phyloP scores from a whole-genome alignment of 2,113 vertebrate species.

The Acrocephalus kingi region DNA sequence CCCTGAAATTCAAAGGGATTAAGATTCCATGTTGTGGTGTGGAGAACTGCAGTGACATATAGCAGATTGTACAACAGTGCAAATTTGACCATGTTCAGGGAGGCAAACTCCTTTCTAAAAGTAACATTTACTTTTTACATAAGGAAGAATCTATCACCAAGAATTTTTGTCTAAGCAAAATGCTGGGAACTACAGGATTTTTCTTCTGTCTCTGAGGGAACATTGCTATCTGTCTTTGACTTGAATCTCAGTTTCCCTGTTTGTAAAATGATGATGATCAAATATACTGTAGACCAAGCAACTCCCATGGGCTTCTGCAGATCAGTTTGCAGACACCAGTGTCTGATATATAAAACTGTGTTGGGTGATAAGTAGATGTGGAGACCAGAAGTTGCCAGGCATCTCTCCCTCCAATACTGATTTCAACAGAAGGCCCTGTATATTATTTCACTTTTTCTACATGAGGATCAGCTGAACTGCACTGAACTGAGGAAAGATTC shows the following conservation, averaged over 20 bases:
- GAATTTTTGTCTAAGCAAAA: not conserved
- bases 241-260: not conserved
- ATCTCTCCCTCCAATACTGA: not conserved
- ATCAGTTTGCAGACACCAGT: not conserved
- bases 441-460: not conserved
- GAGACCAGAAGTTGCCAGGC: not conserved
- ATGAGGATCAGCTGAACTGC: not conserved
- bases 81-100: not conserved
- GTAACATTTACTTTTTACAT: not conserved
- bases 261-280: not conserved
- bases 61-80: not conserved
- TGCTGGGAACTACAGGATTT: not conserved
- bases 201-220: not conserved
- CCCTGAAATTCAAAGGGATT: conserved; percentile 39
- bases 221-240: not conserved
- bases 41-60: not conserved
- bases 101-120: not conserved
- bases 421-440: not conserved
- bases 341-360: not conserved
- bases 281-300: not conserved
- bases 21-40: conserved; percentile 19
- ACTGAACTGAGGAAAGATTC: not conserved
- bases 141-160: not conserved
- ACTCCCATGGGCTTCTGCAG: not conserved
- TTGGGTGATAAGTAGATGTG: not conserved